Base-by-base conservation (phyloP, 1,140 invertebrate species). In the Atta cephalotes region DNA sequence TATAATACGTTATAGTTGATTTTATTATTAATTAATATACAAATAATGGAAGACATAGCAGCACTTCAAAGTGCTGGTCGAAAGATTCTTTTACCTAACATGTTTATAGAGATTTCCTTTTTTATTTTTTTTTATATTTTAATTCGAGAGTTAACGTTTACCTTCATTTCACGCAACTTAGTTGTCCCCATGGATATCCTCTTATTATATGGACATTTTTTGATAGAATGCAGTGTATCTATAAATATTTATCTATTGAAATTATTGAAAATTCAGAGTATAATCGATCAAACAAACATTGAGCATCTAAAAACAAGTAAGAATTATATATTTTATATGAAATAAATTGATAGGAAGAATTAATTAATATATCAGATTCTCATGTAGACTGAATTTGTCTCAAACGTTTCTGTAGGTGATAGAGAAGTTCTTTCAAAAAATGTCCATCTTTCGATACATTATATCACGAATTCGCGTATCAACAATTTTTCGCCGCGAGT, bases 21-120 rank as follows among this genome's bases (percentile, higher is more conserved):
- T 92, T 93, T 93, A 93, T 93, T 89, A 93, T 94, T 92, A 93
- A 93, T 94, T 92, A 93, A 94, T 92, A 92, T 94, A 94, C 88
- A 93, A 94, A 93, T 94, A 94, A 93, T 94, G 94, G 94, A 94
- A 94, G 94, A 94, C 94, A 92, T 94, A 89, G 91, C 91, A 93
- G 93, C 93, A 93, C 93, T 91, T 91, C 91, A 88, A 91, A 85
- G 93, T 92, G 94, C 92, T 91, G 92, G 92, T 90, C 93, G 92
- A 94, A 92, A 90, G 81, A 90, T 88, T 56, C 90, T 93, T 92
- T 92, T 88, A 89, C 88, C 91, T 91, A 91, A 87, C 78, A 85
- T 82, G 66, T 85, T 92, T 87, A 84, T 89, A 92, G 78, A 86
- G 60, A 71, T 63, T 82, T 78, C 65, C 56, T 62, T 74, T 82